These are phyloP conservation scores for Drosophila chauvacae DNA, from an alignment of 1,140 invertebrate species.

Conservation along the genomic window DNA sequence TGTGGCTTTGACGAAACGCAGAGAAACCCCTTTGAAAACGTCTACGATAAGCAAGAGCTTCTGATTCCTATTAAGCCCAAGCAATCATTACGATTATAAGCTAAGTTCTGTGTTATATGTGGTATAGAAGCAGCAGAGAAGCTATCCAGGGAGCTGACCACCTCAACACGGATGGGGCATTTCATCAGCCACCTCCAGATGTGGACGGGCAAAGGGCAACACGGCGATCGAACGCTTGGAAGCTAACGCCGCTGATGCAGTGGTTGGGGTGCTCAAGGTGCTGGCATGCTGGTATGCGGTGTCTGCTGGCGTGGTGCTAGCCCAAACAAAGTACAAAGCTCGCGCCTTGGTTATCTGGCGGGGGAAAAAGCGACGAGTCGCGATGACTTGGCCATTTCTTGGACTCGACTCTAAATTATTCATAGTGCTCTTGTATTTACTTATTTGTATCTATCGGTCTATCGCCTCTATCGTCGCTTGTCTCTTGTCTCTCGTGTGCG, in stretches of 20 bases:
- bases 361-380: conserved; percentile 51
- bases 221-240: background rate
- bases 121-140: background rate
- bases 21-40: background rate
- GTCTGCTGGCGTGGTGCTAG: conserved; percentile 1
- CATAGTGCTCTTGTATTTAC: conserved; percentile 26
- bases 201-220: conserved; percentile 10
- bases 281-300: background rate
- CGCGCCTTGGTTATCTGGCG: conserved; percentile 28
- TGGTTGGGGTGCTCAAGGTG: background rate
- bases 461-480: background rate
- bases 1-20: background rate
- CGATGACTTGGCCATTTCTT: conserved; percentile 61
- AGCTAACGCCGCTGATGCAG: background rate
- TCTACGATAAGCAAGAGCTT: background rate
- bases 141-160: background rate
- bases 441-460: conserved; percentile 5
- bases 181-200: conserved; percentile 2
- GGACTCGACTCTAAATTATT: conserved; percentile 15
- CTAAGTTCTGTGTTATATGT: background rate
- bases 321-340: conserved; percentile 67
- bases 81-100: background rate
- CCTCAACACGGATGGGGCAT: background rate
- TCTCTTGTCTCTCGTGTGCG: background rate
- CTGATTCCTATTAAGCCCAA: background rate